phyloP scores from a whole-genome alignment of 2,797 vertebrate species.

The Geotrypetes seraphini region DNA sequence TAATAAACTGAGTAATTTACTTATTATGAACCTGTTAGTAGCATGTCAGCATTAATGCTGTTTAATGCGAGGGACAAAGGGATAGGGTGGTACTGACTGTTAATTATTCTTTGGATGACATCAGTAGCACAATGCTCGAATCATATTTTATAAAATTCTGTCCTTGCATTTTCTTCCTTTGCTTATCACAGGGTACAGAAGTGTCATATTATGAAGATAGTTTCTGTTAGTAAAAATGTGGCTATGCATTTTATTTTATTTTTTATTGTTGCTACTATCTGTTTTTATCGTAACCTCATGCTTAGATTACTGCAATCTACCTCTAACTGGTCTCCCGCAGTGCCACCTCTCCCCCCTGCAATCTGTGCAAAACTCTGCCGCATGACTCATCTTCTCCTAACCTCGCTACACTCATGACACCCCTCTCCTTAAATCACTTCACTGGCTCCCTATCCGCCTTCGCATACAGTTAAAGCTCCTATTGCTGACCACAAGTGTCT shows the following conservation, averaged over 20 bases:
- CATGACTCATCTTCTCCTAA: too few species aligned
- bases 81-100: background rate
- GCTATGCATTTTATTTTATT: slow-evolving; percentile 17
- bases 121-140: slow-evolving; percentile 6
- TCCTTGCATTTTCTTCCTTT: slow-evolving; percentile 14
- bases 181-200: slow-evolving; percentile 18
- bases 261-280: slow-evolving; percentile 9
- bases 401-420: too few species aligned
- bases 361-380: too few species aligned
- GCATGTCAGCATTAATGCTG: background rate
- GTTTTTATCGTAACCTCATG: too few species aligned
- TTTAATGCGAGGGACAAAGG: background rate
- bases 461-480: too few species aligned
- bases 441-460: too few species aligned
- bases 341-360: too few species aligned
- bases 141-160: too few species aligned
- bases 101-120: slow-evolving; percentile 2
- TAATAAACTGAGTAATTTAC: background rate
- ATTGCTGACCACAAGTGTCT: too few species aligned
- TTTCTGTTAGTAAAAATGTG: slow-evolving; percentile 13
- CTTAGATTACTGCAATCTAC: too few species aligned
- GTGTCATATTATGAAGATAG: slow-evolving; percentile 7
- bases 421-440: too few species aligned
- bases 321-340: too few species aligned
- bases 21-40: background rate